Conservation (phyloP, 2,888 invertebrate species). For the Trachelus tabidus region DNA sequence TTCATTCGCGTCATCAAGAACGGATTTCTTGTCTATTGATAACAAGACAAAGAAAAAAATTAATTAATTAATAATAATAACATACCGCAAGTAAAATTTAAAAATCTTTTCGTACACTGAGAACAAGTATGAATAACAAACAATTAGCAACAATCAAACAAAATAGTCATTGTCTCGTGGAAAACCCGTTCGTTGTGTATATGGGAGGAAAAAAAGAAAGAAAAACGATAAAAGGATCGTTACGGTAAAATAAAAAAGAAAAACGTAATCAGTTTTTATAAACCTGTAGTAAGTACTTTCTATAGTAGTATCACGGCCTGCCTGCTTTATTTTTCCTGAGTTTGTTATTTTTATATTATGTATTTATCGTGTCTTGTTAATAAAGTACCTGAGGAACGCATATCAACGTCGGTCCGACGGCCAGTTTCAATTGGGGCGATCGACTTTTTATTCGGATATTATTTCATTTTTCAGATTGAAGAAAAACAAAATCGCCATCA, state of each 20-base stretch:
- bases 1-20: background rate
- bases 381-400: constrained; percentile 50
- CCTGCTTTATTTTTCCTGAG: constrained; percentile 66
- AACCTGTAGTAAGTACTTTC: constrained; percentile 40
- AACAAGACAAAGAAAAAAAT: background rate
- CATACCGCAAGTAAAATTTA: background rate
- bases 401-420: constrained; percentile 10
- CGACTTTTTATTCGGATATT: background rate
- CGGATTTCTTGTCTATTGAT: background rate
- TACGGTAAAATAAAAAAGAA: constrained; percentile 3
- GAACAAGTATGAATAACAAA: background rate
- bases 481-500: background rate
- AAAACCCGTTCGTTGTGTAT: background rate
- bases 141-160: background rate
- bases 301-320: constrained; percentile 65
- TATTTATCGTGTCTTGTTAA: constrained; percentile 39
- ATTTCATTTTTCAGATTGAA: background rate
- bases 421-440: background rate
- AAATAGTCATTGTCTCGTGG: background rate
- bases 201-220: background rate
- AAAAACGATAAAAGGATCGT: background rate
- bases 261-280: constrained; percentile 5
- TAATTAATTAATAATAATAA: background rate
- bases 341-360: constrained; percentile 55
- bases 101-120: background rate